Percentiles rank a stretch among this genome's conserved stretches.
phyloP scores from a whole-genome alignment of 2,113 vertebrate species.

The Oenanthe melanoleuca region DNA sequence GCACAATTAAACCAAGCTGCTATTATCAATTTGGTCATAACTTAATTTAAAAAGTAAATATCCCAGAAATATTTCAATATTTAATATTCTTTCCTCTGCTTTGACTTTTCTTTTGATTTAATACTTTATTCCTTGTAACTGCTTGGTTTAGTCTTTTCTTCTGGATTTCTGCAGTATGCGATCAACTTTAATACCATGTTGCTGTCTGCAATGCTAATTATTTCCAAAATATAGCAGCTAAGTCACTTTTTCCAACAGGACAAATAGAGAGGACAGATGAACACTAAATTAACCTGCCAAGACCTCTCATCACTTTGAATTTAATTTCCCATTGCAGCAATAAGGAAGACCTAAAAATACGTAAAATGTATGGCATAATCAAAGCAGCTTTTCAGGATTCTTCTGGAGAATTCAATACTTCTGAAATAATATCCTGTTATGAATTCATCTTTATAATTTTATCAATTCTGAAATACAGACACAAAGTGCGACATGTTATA shows the following conservation, averaged over 20 bases:
- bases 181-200: fast-evolving
- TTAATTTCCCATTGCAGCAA: not conserved
- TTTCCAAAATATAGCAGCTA: not conserved
- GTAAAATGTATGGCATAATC: not conserved
- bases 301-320: not conserved
- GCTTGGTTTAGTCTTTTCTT: not conserved
- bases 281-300: not conserved
- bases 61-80: not conserved
- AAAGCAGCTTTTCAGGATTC: not conserved
- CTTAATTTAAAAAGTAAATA: not conserved
- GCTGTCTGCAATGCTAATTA: not conserved
- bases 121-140: not conserved
- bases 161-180: not conserved
- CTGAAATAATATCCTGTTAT: not conserved
- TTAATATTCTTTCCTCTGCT: not conserved
- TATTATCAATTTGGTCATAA: not conserved
- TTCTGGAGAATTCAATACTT: not conserved
- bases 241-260: not conserved
- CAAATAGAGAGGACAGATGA: not conserved
- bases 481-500: not conserved
- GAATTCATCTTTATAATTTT: not conserved
- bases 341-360: not conserved
- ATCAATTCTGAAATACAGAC: not conserved
- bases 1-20: not conserved
- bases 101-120: not conserved